Conservation (phyloP, 2,888 invertebrate genomes). For the Galerucella pusilla region DNA sequence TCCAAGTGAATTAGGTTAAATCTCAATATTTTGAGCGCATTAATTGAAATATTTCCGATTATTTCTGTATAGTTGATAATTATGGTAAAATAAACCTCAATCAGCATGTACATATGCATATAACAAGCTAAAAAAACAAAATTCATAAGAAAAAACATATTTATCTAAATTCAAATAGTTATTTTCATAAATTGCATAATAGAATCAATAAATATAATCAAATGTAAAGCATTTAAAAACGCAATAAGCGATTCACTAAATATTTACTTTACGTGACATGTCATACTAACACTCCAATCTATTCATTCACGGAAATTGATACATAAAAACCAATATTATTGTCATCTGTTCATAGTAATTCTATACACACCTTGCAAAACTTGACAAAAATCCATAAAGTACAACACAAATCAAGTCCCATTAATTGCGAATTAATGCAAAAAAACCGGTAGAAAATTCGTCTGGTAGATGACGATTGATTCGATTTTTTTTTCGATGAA, state of each 20-base stretch:
- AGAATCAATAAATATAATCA: too few relatives aligned
- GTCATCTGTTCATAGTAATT: background rate
- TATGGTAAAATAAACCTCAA: too few relatives aligned
- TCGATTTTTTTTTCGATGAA: constrained; percentile 17
- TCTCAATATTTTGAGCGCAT: too few relatives aligned
- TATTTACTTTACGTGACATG: background rate
- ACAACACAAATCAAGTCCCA: constrained; percentile 13
- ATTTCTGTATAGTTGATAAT: too few relatives aligned
- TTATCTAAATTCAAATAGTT: too few relatives aligned
- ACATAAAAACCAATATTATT: background rate
- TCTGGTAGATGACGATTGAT: constrained; percentile 23
- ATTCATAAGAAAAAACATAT: too few relatives aligned
- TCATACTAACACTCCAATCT: background rate
- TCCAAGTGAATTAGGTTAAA: too few relatives aligned
- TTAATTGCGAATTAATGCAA: constrained; percentile 12
- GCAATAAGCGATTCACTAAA: background rate
- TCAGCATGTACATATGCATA: too few relatives aligned
- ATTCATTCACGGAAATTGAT: background rate
- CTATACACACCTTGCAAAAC: constrained; percentile 17
- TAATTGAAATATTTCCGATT: too few relatives aligned
- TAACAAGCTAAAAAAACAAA: too few relatives aligned
- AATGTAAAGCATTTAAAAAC: background rate
- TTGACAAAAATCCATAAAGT: constrained; percentile 21
- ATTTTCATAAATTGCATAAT: too few relatives aligned
- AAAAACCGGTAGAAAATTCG: constrained; percentile 37